Percentiles rank a stretch among this genome's conserved stretches.
Conservation (phyloP, 2,797 vertebrate species). For the Poeciliopsis infans region DNA sequence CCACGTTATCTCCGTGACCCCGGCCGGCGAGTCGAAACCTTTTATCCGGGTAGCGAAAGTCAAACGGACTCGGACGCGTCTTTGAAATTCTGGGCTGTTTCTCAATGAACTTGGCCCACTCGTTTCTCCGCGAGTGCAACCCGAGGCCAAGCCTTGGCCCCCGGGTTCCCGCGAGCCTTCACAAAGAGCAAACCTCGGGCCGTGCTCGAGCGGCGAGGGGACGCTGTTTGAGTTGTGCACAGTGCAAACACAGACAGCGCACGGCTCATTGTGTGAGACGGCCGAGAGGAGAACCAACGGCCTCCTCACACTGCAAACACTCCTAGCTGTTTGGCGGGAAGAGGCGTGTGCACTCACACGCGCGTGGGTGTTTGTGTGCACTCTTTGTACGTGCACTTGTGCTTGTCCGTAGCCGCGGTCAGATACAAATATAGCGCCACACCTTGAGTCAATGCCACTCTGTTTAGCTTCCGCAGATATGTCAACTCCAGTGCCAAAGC, state of each 20-base stretch:
- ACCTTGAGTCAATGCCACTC: slow-evolving; percentile 80
- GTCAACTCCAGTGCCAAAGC: slow-evolving; percentile 72
- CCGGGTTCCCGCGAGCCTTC: slow-evolving; percentile 42
- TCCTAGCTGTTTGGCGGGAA: slow-evolving; percentile 73
- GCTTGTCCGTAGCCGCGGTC: slow-evolving; percentile 63
- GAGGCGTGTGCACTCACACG: not conserved
- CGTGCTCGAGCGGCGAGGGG: slow-evolving; percentile 59
- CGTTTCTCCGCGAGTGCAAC: slow-evolving; percentile 51
- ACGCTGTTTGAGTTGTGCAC: slow-evolving; percentile 77
- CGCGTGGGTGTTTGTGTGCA: slow-evolving; percentile 11
- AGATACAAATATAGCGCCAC: slow-evolving; percentile 74
- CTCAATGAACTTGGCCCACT: slow-evolving; percentile 75
- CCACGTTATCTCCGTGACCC: slow-evolving; percentile 55
- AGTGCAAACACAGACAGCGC: slow-evolving; percentile 80
- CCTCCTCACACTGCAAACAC: slow-evolving; percentile 75
- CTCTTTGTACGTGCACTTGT: slow-evolving; percentile 34
- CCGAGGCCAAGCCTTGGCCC: slow-evolving; percentile 59
- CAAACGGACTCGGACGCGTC: slow-evolving; percentile 55
- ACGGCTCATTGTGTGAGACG: slow-evolving; percentile 71
- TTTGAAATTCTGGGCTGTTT: slow-evolving; percentile 68
- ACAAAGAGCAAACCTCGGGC: slow-evolving; percentile 66
- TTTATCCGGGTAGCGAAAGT: slow-evolving; percentile 37
- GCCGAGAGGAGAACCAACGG: slow-evolving; percentile 56
- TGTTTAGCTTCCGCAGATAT: slow-evolving; percentile 77
- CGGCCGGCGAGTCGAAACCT: slow-evolving; percentile 45